Conservation (phyloP, 2,888 invertebrate species). For the Drosophila meridiana region DNA sequence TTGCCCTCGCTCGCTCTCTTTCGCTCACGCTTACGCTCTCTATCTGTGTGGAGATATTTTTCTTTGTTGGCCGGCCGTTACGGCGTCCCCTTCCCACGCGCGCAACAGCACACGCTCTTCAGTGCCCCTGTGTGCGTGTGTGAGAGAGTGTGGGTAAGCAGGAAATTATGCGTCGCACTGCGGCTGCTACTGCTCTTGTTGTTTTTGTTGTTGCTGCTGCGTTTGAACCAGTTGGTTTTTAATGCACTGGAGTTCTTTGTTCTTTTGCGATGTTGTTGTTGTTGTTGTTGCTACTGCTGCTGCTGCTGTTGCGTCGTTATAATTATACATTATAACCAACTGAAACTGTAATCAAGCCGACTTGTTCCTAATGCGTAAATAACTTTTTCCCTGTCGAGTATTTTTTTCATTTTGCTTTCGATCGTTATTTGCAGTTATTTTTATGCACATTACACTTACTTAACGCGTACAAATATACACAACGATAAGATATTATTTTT, state of each 20-base stretch:
- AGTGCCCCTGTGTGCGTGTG: conserved; percentile 30
- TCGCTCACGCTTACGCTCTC: conserved; percentile 14
- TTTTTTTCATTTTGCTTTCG: conserved; percentile 46
- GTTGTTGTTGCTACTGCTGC: conserved; percentile 37
- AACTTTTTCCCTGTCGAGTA: conserved; percentile 65
- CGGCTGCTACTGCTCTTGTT: conserved; percentile 46
- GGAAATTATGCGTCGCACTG: conserved; percentile 76
- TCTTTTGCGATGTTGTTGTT: conserved; percentile 44
- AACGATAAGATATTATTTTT: conserved; percentile 19
- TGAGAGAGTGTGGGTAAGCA: conserved; percentile 62
- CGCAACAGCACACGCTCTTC: conserved; percentile 51
- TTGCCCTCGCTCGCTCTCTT: conserved; percentile 46
- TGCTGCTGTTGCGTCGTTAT: conserved; percentile 53
- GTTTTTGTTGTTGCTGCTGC: conserved; percentile 29
- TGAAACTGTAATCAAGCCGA: conserved; percentile 41
- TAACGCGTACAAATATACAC: conserved; percentile 29
- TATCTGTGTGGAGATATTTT: conserved; percentile 47
- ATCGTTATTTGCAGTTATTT: conserved; percentile 45
- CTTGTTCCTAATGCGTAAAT: conserved; percentile 74
- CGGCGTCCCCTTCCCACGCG: conserved; percentile 61
- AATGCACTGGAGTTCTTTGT: conserved; percentile 57
- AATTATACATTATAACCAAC: conserved; percentile 64
- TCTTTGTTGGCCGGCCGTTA: conserved; percentile 69
- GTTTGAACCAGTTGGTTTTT: conserved; percentile 52
- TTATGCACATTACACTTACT: conserved; percentile 43